Evolutionary conservation across 2,888 invertebrate genomes (phyloP).

Genomic region (Timema podura): DNA sequence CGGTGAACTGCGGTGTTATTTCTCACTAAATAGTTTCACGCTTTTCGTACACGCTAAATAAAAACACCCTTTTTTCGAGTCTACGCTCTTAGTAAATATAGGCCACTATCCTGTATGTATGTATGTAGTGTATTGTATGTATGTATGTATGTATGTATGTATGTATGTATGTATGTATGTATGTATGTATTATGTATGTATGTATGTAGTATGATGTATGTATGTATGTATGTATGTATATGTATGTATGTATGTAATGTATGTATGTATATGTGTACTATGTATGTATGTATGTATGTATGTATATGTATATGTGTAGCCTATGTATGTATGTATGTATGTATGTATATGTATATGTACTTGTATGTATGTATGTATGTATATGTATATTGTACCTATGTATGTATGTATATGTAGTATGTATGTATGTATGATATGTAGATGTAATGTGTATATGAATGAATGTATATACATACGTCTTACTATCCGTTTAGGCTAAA

Average conservation of each 20-base stretch:
- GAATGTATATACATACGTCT: too few relatives aligned
- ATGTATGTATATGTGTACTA: conserved; percentile 14
- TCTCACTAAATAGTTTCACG: conserved; percentile 2
- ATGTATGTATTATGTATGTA: too few relatives aligned
- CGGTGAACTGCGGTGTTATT: neutral
- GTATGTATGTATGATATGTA: conserved; percentile 16
- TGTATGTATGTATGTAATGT: neutral
- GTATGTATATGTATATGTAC: conserved; percentile 14
- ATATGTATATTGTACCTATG: conserved; percentile 8
- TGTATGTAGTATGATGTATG: too few relatives aligned
- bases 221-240: too few relatives aligned
- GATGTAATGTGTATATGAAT: neutral
- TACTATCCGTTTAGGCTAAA: too few relatives aligned
- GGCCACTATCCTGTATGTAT: neutral
- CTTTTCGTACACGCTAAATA: too few relatives aligned
- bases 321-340: conserved; percentile 17
- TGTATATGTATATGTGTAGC: conserved; percentile 6
- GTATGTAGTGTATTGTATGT: too few relatives aligned
- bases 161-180: too few relatives aligned
- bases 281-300: conserved; percentile 16
- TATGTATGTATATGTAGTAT: conserved; percentile 17
- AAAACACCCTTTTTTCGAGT: neutral
- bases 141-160: too few relatives aligned
- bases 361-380: conserved; percentile 15
- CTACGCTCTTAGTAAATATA: neutral